Conservation (phyloP, 2,113 vertebrate species). For the Rhombomys opimus region DNA sequence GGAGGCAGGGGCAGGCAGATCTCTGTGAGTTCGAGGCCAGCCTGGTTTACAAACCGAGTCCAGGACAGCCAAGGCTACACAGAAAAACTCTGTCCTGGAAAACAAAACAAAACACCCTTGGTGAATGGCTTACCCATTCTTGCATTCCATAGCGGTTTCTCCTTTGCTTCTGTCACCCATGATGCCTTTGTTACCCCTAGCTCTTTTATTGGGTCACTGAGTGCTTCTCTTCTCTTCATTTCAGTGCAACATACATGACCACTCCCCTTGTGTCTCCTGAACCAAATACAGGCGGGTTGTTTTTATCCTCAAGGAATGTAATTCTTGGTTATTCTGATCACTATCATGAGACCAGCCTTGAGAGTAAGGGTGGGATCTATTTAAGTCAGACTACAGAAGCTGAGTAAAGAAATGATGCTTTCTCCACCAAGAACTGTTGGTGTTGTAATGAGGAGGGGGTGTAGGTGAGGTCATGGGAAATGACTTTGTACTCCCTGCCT, state of each 20-base stretch:
- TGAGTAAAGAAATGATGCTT: not conserved
- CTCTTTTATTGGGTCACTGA: not conserved
- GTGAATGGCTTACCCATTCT: not conserved
- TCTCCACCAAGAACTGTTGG: not conserved
- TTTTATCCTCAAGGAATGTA: not conserved
- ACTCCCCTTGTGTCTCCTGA: not conserved
- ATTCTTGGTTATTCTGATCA: not conserved
- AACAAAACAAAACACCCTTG: too few relatives aligned
- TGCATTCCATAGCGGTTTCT: not conserved
- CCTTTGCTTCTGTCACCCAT: not conserved
- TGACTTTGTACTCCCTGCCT: not conserved
- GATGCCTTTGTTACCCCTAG: not conserved
- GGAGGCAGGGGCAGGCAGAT: too few relatives aligned
- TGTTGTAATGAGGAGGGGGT: not conserved
- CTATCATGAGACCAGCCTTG: not conserved
- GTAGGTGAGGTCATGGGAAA: not conserved
- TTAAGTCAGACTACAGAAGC: not conserved
- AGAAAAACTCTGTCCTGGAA: too few relatives aligned
- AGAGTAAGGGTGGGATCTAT: not conserved
- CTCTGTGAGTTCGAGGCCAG: too few relatives aligned
- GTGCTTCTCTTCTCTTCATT: not conserved
- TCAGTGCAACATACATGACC: not conserved
- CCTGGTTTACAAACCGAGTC: too few relatives aligned
- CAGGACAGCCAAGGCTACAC: too few relatives aligned
- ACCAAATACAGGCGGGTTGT: not conserved